phyloP scores from a whole-genome alignment of 1,140 invertebrate species.

The Coenobita brevimanus region DNA sequence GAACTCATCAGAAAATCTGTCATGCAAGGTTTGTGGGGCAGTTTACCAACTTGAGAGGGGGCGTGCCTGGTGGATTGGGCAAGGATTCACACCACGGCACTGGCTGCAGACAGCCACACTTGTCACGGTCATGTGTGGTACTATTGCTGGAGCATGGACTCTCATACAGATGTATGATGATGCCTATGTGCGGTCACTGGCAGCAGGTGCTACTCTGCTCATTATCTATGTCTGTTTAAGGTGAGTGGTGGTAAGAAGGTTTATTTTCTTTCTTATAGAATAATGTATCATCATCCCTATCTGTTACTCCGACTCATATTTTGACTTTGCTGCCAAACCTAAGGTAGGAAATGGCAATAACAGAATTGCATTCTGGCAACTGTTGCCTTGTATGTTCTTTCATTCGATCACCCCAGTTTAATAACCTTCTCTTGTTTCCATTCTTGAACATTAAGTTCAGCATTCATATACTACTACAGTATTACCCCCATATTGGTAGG shows the following conservation, averaged over 20 bases:
- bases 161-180: constrained; percentile 86
- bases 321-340: too few relatives aligned
- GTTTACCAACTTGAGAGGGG: constrained; percentile 81
- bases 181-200: constrained; percentile 84
- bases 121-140: constrained; percentile 82
- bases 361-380: too few relatives aligned
- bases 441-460: too few relatives aligned
- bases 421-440: too few relatives aligned
- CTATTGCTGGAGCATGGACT: constrained; percentile 86
- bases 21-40: constrained; percentile 87
- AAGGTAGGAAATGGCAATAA: too few relatives aligned
- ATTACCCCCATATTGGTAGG: too few relatives aligned
- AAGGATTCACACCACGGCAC: constrained; percentile 83
- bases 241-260: too few relatives aligned
- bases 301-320: too few relatives aligned
- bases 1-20: constrained; percentile 79
- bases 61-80: constrained; percentile 82
- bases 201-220: constrained; percentile 85
- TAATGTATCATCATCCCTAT: background rate
- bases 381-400: too few relatives aligned
- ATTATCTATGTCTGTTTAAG: constrained; percentile 89
- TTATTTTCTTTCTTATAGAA: constrained; percentile 28
- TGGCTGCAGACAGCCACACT: constrained; percentile 84
- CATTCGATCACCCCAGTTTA: too few relatives aligned
- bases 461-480: too few relatives aligned